Evolutionary conservation across 2,797 vertebrate species (phyloP), one percentile per base, ranked within the genome.

Genomic region (Enteromius mattozi): DNA sequence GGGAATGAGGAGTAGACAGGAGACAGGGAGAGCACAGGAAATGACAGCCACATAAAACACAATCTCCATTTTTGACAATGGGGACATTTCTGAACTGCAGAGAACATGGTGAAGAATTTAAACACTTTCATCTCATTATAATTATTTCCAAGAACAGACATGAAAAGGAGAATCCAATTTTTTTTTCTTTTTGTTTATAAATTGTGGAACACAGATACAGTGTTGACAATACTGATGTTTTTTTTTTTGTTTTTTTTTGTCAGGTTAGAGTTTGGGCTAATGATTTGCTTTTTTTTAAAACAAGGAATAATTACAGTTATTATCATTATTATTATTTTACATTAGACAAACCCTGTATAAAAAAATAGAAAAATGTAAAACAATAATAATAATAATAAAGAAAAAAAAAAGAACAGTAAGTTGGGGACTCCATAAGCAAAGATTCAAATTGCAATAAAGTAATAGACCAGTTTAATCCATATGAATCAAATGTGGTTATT

Each of bases 11-110:
- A 81, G 69, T 65, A 85, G 81, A 89, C 81, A 70, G 81, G 78
- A 87, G 84, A 88, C 78, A 81, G 80, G 79, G 68, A 80, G 68
- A 89, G 91, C 87, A 87, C 86, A 88, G 88, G 89, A 92, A 91
- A 86, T 94, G 94, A 95, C 94, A 95, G 94, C 91, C 92, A 93
- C 93, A 90, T 93, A 89, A 94, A 94, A 94, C 91, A 94, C 94
- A 93, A 94, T 95, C 94, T 95, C 92, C 94, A 95, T 94, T 94
- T 95, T 94, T 95, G 94, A 95, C 94, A 95, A 94, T 94, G 92
- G 92, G 94, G 92, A 93, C 93, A 91, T 93, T 92, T 95, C 92
- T 94, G 92, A 95, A 93, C 93, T 91, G 92, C 89, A 90, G 90
- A 93, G 92, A 95, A 95, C 93, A 94, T 93, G 93, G 93, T 90